phyloP scores from a whole-genome alignment of 2,888 invertebrate species.

The Pseudococcus longispinus region DNA sequence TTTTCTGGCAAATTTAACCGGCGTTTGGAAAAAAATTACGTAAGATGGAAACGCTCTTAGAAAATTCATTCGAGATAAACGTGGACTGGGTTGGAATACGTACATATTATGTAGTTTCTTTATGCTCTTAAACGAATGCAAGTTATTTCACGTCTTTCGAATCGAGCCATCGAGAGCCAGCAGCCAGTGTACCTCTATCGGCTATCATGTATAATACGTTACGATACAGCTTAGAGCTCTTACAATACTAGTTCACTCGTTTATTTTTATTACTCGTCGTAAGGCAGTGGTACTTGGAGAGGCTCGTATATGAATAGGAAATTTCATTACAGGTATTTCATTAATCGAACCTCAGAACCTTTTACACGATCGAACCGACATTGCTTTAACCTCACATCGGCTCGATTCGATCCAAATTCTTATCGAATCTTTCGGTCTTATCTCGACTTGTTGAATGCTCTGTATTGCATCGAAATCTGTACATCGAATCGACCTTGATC shows the following conservation, averaged over 20 bases:
- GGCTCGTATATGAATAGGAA: not conserved
- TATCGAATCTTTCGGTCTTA: not conserved
- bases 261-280: not conserved
- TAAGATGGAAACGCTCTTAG: no score
- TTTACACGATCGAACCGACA: not conserved
- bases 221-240: not conserved
- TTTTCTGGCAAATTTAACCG: no score
- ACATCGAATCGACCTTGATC: not conserved
- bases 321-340: not conserved
- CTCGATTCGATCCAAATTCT: not conserved
- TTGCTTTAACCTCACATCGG: not conserved
- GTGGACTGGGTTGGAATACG: not conserved
- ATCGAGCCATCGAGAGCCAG: not conserved
- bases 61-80: not conserved
- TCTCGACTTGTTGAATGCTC: not conserved
- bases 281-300: not conserved
- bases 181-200: constrained; percentile 2
- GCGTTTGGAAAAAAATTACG: no score
- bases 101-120: not conserved
- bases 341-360: not conserved
- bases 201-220: not conserved
- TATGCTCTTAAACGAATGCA: not conserved
- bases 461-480: not conserved
- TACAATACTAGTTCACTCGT: not conserved
- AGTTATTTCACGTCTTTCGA: not conserved